phyloP scores from a whole-genome alignment of 2,888 invertebrate species.

The Meteorus colon region DNA sequence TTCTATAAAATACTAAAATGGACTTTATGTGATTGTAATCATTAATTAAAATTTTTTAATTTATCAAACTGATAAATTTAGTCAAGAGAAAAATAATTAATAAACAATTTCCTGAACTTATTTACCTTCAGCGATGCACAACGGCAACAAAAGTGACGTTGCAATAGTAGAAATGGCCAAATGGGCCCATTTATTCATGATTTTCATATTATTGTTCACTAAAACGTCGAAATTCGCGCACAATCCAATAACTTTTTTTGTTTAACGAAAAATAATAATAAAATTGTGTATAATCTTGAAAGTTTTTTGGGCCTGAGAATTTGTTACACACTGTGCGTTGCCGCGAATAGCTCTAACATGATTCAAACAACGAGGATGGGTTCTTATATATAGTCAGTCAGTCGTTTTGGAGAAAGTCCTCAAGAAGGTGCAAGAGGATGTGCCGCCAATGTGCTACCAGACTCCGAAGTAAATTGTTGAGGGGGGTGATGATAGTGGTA shows the following conservation, averaged over 20 bases:
- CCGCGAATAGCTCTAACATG: constrained; percentile 71
- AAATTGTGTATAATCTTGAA: background rate
- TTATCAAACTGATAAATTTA: too few relatives aligned
- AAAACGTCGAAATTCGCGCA: background rate
- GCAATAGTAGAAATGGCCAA: constrained; percentile 63
- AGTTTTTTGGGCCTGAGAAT: background rate
- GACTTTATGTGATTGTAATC: background rate
- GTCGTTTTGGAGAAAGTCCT: constrained; percentile 73
- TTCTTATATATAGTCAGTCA: constrained; percentile 69
- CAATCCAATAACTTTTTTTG: background rate
- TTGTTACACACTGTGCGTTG: constrained; percentile 40
- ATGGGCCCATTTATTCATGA: constrained; percentile 61
- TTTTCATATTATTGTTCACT: constrained; percentile 57
- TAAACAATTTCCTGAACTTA: background rate
- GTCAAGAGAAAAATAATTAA: background rate
- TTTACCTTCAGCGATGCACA: constrained; percentile 69
- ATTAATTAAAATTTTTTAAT: too few relatives aligned
- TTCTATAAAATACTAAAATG: background rate
- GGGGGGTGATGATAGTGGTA: background rate
- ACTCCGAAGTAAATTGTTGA: constrained; percentile 10
- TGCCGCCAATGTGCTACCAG: constrained; percentile 33
- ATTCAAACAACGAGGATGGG: constrained; percentile 69
- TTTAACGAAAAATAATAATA: background rate
- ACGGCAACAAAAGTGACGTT: constrained; percentile 61
- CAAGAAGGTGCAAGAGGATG: constrained; percentile 56